Percentiles rank a stretch among this genome's conserved stretches.
Conservation (phyloP, 2,888 invertebrate species). For the Ochropleura leucogaster region DNA sequence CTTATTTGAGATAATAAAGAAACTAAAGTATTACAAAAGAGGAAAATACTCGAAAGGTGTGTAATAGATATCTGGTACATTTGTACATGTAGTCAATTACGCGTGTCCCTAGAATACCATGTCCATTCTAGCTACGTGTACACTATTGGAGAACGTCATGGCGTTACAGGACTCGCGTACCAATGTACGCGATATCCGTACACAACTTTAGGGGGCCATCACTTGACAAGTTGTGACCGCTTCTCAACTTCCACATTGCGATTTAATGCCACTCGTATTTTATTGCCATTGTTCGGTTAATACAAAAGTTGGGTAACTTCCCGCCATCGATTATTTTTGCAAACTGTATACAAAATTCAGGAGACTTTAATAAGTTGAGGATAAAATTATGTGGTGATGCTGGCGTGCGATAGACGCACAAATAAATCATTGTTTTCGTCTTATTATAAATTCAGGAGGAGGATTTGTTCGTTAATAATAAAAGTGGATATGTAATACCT, state of each 20-base stretch:
- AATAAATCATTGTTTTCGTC: slow-evolving; percentile 75
- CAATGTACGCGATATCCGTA: no score
- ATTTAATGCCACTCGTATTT: slow-evolving; percentile 70
- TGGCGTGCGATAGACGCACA: slow-evolving; percentile 61
- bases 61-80: no score
- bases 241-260: slow-evolving; percentile 45
- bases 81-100: no score
- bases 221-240: slow-evolving; percentile 49
- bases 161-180: no score
- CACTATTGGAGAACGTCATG: no score
- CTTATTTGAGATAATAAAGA: slow-evolving; percentile 47
- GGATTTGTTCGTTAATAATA: slow-evolving; percentile 74
- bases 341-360: slow-evolving; percentile 73
- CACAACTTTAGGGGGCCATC: background rate
- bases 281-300: slow-evolving; percentile 75
- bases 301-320: slow-evolving; percentile 76
- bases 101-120: no score
- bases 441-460: slow-evolving; percentile 75
- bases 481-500: slow-evolving; percentile 60
- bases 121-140: no score
- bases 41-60: slow-evolving; percentile 42
- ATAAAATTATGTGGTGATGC: slow-evolving; percentile 76
- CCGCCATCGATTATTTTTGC: slow-evolving; percentile 79
- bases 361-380: slow-evolving; percentile 75
- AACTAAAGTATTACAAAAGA: slow-evolving; percentile 38